Conservation (phyloP, 2,888 invertebrate genomes). For the Palloptera scutellata region DNA sequence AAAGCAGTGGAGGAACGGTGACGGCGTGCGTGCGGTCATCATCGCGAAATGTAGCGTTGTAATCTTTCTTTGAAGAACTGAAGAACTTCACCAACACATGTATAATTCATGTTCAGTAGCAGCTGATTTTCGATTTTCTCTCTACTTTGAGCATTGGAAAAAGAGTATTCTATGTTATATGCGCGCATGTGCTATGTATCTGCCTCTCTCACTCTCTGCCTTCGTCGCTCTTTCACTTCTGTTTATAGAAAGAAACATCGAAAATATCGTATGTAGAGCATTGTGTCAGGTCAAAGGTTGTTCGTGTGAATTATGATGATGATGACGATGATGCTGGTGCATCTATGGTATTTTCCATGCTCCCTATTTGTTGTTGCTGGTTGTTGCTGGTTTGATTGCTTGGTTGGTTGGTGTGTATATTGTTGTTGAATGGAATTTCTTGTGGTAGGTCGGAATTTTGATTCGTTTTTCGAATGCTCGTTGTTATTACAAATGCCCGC, state of each 20-base stretch:
- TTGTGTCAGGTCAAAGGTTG: constrained; percentile 55
- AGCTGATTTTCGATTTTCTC: no score
- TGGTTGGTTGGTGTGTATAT: constrained; percentile 9
- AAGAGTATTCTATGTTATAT: no score
- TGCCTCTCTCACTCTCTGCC: neutral
- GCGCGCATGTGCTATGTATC: no score
- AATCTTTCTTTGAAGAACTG: no score
- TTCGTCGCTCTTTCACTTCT: constrained; percentile 12
- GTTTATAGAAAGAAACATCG: constrained; percentile 4
- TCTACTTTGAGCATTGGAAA: no score
- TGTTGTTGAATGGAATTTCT: constrained; percentile 49
- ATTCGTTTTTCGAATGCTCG: constrained; percentile 7
- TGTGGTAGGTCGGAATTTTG: constrained; percentile 56
- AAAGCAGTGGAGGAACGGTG: no score
- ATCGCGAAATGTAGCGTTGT: no score
- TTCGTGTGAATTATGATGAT: constrained; percentile 1
- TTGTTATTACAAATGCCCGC: constrained; percentile 8
- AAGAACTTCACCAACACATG: no score
- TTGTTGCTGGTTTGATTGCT: constrained; percentile 26
- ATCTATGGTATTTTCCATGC: neutral
- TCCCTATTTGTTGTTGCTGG: constrained; percentile 16
- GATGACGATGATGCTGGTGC: neutral
- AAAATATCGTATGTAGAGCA: constrained; percentile 57
- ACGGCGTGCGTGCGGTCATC: no score
- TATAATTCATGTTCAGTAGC: no score